Percentiles rank a stretch among this genome's conserved stretches.
Conservation (phyloP, 1,140 invertebrate species). For the Palaemon carinicauda region DNA sequence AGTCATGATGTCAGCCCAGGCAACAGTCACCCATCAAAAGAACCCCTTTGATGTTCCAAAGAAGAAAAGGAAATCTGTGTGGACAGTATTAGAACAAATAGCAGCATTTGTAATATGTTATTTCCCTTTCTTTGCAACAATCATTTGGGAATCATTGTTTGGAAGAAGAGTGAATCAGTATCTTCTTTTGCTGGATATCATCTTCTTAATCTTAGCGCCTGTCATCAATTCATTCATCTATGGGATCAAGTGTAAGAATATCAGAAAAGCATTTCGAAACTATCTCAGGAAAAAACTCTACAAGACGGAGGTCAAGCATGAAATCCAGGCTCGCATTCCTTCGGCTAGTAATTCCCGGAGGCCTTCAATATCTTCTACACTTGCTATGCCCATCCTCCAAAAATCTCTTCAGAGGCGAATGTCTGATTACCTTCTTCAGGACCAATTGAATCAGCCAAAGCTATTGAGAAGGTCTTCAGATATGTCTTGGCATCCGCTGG, state of each 20-base stretch:
- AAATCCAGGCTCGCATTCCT: conserved; percentile 73
- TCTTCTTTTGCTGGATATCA: conserved; percentile 70
- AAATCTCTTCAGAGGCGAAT: conserved; percentile 58
- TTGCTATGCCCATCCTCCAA: conserved; percentile 52
- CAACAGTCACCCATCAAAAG: conserved; percentile 61
- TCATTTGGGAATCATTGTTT: conserved; percentile 72
- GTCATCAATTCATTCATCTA: conserved; percentile 73
- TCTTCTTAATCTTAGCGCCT: conserved; percentile 74
- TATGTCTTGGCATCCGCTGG: conserved; percentile 58
- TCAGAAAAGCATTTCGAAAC: conserved; percentile 76
- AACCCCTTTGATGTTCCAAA: conserved; percentile 60
- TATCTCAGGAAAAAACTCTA: conserved; percentile 83
- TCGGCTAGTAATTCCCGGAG: conserved; percentile 57
- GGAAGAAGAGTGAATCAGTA: conserved; percentile 64
- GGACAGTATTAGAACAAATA: conserved; percentile 61
- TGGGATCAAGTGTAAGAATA: conserved; percentile 76
- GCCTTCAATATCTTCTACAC: conserved; percentile 54
- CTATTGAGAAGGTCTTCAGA: conserved; percentile 56
- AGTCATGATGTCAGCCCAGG: conserved; percentile 61
- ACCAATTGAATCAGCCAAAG: conserved; percentile 28
- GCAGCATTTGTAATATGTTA: conserved; percentile 58
- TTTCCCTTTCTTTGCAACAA: conserved; percentile 69
- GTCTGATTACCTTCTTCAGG: conserved; percentile 57
- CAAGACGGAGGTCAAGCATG: conserved; percentile 79
- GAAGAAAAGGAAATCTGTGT: conserved; percentile 59